Evolutionary conservation across 37 sponge, comb jelly and placozoan species (phyloP).

Genomic region (Ianthella basta): DNA sequence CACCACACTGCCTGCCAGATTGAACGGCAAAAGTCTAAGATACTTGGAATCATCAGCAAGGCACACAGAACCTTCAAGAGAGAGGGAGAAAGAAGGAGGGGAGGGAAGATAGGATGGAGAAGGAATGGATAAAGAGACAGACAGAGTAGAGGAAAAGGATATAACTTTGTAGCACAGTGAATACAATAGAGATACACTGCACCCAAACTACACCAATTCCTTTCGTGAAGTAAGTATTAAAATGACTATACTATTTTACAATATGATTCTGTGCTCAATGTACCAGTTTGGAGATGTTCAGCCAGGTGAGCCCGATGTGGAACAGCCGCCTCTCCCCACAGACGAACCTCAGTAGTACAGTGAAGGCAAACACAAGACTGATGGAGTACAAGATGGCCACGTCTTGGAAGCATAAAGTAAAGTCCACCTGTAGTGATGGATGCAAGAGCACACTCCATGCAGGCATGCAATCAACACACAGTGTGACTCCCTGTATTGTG

Average conservation of each 20-base stretch:
- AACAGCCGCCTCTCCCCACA: constrained; percentile 19
- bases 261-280: background rate
- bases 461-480: too few relatives aligned
- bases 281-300: constrained; percentile 35
- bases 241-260: too few relatives aligned
- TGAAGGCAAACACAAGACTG: constrained; percentile 50
- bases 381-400: constrained; percentile 58
- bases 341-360: constrained; percentile 44
- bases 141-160: too few relatives aligned
- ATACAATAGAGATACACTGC: too few relatives aligned
- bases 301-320: constrained; percentile 27
- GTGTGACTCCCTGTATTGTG: too few relatives aligned
- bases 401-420: constrained; percentile 82
- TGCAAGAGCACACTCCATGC: too few relatives aligned
- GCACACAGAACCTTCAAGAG: constrained; percentile 33
- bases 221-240: too few relatives aligned
- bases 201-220: too few relatives aligned
- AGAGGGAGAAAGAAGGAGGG: background rate
- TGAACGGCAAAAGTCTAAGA: constrained; percentile 49
- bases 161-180: too few relatives aligned
- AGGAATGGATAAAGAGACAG: too few relatives aligned
- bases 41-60: constrained; percentile 34
- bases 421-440: constrained; percentile 34
- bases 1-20: constrained; percentile 21
- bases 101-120: background rate